Base-by-base conservation (phyloP, 2,888 invertebrate genomes). In the Macaria notata region DNA sequence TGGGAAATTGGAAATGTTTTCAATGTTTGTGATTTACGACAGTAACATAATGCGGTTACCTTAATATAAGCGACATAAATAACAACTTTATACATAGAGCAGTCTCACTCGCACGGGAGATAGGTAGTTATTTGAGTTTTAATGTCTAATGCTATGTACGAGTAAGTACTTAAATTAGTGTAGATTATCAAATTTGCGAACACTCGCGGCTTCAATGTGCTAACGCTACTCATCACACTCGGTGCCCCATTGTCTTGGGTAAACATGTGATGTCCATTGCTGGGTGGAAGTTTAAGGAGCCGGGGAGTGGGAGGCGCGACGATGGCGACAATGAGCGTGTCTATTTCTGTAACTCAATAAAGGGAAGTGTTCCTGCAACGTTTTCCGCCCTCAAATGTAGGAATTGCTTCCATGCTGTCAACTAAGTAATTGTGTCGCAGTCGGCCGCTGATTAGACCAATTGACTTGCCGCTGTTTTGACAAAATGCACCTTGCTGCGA, bases 341-440 rank as follows among this genome's bases (percentile, higher is more conserved):
- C 79, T 81, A 82, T 82, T 81, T 81, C 72, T 67, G 65, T 67
- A 62, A 61, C 66, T 63, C 65, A 83, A 85, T 85, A 84, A 88
- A 86, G 82, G 90, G 88, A 88, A 89, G 86, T 85, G 83, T 90
- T 88, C 86, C 87, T 88, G 86, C 81, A 76, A 79, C 75, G 78
- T 85, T 87, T 88, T 90, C 89, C 89, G 89, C 86, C 86, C 84
- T 86, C 87, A 88, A 88, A 90, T 88, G 88, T 86, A 86, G 84
- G 89, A 90, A 90, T 88, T 88, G 85, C 87, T 89, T 88, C 88
- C 88, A 90, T 81, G 83, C 86, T 86, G 86, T 82, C 85, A 88
- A 90, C 79, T 90, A 86, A 86, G 83, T 90, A 90, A 91, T 90
- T 90, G 90, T 76, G 83, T 82, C 85, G 75, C 88, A 86, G 89